phyloP scores from a whole-genome alignment of 37 sponge, comb jelly and placozoan species.

The Dysidea cf. avara region DNA sequence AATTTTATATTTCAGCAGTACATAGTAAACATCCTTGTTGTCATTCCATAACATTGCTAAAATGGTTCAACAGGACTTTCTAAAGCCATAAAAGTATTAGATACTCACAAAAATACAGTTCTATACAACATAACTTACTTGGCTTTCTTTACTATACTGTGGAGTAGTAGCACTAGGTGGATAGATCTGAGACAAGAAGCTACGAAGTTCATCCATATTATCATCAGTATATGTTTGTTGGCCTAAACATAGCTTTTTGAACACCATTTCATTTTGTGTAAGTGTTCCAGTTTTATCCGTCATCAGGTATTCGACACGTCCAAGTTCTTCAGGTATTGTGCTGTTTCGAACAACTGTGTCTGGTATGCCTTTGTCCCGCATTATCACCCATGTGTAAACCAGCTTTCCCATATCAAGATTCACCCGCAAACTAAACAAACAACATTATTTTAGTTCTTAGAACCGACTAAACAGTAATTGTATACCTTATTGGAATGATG shows the following conservation, averaged over 20 bases:
- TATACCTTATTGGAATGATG: conserved; percentile 95
- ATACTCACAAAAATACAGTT: neutral
- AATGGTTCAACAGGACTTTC: too few relatives aligned
- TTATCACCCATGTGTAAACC: conserved; percentile 84
- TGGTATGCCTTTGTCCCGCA: conserved; percentile 84
- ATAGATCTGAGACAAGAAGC: neutral
- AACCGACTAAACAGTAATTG: neutral
- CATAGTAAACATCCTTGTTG: too few relatives aligned
- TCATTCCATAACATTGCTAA: too few relatives aligned
- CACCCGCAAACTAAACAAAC: conserved; percentile 72
- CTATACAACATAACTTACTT: neutral
- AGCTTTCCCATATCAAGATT: conserved; percentile 94
- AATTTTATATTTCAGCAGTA: too few relatives aligned
- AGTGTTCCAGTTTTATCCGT: conserved; percentile 95
- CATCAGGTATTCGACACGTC: conserved; percentile 82
- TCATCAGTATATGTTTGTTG: conserved; percentile 45
- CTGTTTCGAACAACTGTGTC: conserved; percentile 85
- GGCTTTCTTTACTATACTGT: neutral
- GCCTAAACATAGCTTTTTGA: conserved; percentile 47
- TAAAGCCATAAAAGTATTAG: too few relatives aligned
- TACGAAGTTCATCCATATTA: conserved; percentile 35
- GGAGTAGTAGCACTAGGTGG: neutral
- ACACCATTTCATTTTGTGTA: conserved; percentile 96
- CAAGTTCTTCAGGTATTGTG: conserved; percentile 96
- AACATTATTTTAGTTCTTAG: neutral